These are phyloP conservation scores for Amorpha juglandis DNA, from an alignment of 2,888 invertebrate genomes.

Conservation along the genomic window DNA sequence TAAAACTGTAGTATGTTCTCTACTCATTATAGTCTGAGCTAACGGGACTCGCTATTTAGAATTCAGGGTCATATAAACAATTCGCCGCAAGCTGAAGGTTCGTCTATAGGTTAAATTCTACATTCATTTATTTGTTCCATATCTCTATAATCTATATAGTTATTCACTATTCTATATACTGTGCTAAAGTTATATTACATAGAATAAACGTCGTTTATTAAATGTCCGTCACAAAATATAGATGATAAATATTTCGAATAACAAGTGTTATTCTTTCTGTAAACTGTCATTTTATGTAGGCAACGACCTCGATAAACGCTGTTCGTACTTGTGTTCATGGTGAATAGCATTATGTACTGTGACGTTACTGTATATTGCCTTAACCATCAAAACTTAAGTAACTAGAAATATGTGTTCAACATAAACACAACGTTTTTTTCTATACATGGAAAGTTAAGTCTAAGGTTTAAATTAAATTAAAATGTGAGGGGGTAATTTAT, in stretches of 20 bases:
- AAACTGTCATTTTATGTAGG: slow-evolving; percentile 21
- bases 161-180: neutral
- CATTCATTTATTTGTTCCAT: slow-evolving; percentile 14
- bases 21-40: slow-evolving; percentile 55
- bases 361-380: slow-evolving; percentile 19
- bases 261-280: slow-evolving; percentile 5
- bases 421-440: slow-evolving; percentile 27
- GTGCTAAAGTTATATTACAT: neutral
- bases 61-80: slow-evolving; percentile 58
- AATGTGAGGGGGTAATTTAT: neutral
- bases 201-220: neutral
- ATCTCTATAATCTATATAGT: neutral
- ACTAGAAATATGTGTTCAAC: neutral
- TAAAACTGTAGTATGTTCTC: slow-evolving; percentile 53
- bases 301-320: slow-evolving; percentile 24
- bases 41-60: slow-evolving; percentile 60
- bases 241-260: slow-evolving; percentile 2
- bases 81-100: slow-evolving; percentile 41
- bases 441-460: slow-evolving; percentile 29
- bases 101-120: slow-evolving; percentile 28
- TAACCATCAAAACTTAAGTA: slow-evolving; percentile 19
- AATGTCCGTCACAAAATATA: neutral
- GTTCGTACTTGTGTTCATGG: slow-evolving; percentile 22
- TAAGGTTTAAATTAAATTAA: slow-evolving; percentile 15
- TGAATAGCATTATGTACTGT: slow-evolving; percentile 23